Conservation (phyloP, 2,888 invertebrate species). For the Limnephilus rhombicus region DNA sequence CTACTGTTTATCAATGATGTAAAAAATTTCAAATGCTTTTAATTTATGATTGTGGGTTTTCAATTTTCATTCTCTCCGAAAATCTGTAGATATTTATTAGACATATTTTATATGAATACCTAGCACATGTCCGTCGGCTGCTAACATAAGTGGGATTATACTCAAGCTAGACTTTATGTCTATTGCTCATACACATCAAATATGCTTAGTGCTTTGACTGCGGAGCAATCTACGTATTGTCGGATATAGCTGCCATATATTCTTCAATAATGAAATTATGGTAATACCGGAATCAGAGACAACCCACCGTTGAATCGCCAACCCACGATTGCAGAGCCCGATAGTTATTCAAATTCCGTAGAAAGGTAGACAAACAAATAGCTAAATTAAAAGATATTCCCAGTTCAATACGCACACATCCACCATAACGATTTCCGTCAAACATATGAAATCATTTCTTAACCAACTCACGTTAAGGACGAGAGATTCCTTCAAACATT, state of each 20-base stretch:
- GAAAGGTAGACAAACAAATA: not conserved
- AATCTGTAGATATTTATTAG: not conserved
- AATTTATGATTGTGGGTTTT: not conserved
- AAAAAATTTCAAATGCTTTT: not conserved
- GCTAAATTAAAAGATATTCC: not conserved
- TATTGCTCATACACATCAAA: not conserved
- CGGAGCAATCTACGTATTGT: not conserved
- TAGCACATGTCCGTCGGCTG: not conserved
- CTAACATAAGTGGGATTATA: not conserved
- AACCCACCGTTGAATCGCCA: not conserved
- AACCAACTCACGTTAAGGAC: not conserved
- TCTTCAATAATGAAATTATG: not conserved
- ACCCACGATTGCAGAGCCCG: not conserved
- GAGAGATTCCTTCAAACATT: not conserved
- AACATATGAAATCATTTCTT: not conserved
- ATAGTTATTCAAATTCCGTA: conserved; percentile 7
- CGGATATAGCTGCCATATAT: not conserved
- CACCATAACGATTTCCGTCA: not conserved
- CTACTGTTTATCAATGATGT: not conserved
- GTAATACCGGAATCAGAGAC: not conserved
- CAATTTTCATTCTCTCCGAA: not conserved
- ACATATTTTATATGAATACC: not conserved
- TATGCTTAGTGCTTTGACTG: not conserved
- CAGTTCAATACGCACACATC: not conserved
- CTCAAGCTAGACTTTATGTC: not conserved